These are phyloP conservation scores for Cydia pomonella DNA, from an alignment of 1,140 invertebrate species.

Conservation along the genomic window DNA sequence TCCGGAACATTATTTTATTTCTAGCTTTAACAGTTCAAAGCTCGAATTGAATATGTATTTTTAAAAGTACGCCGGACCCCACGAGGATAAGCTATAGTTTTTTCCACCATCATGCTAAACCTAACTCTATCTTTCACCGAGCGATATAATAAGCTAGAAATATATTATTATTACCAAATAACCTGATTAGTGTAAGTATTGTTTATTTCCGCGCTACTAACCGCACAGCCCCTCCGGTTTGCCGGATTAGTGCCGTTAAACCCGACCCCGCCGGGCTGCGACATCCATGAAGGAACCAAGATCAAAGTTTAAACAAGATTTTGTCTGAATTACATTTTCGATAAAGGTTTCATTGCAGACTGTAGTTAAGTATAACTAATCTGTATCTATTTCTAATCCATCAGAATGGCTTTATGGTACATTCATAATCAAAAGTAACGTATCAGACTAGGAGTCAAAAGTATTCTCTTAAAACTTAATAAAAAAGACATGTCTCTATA, in stretches of 20 bases:
- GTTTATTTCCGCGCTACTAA: slow-evolving; percentile 16
- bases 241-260: slow-evolving; percentile 18
- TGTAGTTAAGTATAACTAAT: no score
- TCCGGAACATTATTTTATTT: no score
- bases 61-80: no score
- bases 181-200: slow-evolving; percentile 23
- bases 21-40: no score
- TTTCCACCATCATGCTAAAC: background rate
- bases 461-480: no score
- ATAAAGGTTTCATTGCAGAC: no score
- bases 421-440: no score
- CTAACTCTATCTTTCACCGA: background rate
- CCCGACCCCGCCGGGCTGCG: background rate
- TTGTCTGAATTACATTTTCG: background rate
- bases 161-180: slow-evolving; percentile 13
- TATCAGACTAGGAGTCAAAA: no score
- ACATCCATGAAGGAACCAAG: background rate
- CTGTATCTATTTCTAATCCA: no score
- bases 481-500: no score
- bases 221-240: slow-evolving; percentile 13
- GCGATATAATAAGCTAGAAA: slow-evolving; percentile 11
- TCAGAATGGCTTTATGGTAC: no score
- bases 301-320: background rate
- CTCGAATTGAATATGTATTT: no score
- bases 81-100: background rate